Evolutionary conservation across 2,888 invertebrate species (phyloP).

Genomic region (Fragum sueziense): DNA sequence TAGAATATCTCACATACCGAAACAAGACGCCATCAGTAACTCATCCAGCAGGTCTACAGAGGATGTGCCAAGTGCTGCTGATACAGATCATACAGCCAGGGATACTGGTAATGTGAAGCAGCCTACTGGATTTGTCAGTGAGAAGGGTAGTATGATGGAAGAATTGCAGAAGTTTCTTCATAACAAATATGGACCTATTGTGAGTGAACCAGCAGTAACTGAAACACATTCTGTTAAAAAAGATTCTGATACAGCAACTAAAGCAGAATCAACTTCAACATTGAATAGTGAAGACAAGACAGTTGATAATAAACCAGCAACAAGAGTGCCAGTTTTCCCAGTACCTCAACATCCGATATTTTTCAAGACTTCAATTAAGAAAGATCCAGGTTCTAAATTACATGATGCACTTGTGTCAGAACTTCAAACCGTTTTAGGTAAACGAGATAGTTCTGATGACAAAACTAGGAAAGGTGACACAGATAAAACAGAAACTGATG

Average conservation of each 20-base stretch:
- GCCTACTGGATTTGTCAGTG: neutral
- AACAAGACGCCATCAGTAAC: neutral
- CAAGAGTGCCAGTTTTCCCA: slow-evolving; percentile 22
- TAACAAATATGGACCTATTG: slow-evolving; percentile 50
- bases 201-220: slow-evolving; percentile 9
- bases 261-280: neutral
- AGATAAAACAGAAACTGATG: slow-evolving; percentile 25
- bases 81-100: neutral
- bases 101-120: neutral
- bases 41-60: neutral
- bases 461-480: neutral
- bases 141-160: slow-evolving; percentile 50
- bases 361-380: slow-evolving; percentile 71
- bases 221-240: neutral
- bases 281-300: neutral
- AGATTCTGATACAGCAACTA: neutral
- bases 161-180: slow-evolving; percentile 50
- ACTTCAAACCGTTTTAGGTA: slow-evolving; percentile 68
- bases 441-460: slow-evolving; percentile 50
- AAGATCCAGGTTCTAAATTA: slow-evolving; percentile 73
- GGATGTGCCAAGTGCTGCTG: neutral
- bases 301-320: neutral
- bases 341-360: slow-evolving; percentile 69
- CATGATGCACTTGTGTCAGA: slow-evolving; percentile 73
- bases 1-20: slow-evolving; percentile 6